Base-by-base conservation (phyloP, 2,797 vertebrate genomes). In the Hippopotamyrus pictus region DNA sequence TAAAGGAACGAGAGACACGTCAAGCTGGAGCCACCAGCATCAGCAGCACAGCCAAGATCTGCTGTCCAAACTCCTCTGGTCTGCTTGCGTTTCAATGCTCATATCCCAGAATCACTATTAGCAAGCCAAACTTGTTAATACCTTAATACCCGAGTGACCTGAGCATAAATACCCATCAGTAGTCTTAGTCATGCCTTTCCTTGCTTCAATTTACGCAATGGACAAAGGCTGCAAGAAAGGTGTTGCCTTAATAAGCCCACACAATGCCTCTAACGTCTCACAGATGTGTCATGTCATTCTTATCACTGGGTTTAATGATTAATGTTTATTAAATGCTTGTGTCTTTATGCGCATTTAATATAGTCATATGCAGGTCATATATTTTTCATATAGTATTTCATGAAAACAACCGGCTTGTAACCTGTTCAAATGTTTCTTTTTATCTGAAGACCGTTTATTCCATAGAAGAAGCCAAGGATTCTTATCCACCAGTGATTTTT, bases 271-370 rank as follows among this genome's bases (percentile, higher is more conserved):
- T 82, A 22, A 82, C 6, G 14, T 22, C 37, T 33, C 33, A 48
- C 79, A 83, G 79, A 83, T 11, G 41, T 83, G 79, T 83, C 79
- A 50, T 50, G 79, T 83, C 79, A 83, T 83, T 11, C n/a, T 83
- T 25, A 83, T 83, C 41, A 46, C 19, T 46, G 41, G 7, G 12
- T 22, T 25, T 84, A 22, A 50, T 22, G n/a, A 46, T 46, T 11
- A 1, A 79, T 79, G 22, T 25, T 44, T 50, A 84, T 50, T 22
- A 84, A 84, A 84, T 11, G 44, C 17, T 46, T 50, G 41, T 12
- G 1, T 83, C 17, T 50, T 9, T 46, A 48, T 83, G 17, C 0
- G 0, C 79, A 48, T 83, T 25, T 48, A 44, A 83, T 22, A 48
- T 0, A 50, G 41, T 83, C 41, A 50, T 22, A 50, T 50, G 33